Base-by-base conservation (phyloP, 2,888 invertebrate species). In the Azorinus chamasolen region DNA sequence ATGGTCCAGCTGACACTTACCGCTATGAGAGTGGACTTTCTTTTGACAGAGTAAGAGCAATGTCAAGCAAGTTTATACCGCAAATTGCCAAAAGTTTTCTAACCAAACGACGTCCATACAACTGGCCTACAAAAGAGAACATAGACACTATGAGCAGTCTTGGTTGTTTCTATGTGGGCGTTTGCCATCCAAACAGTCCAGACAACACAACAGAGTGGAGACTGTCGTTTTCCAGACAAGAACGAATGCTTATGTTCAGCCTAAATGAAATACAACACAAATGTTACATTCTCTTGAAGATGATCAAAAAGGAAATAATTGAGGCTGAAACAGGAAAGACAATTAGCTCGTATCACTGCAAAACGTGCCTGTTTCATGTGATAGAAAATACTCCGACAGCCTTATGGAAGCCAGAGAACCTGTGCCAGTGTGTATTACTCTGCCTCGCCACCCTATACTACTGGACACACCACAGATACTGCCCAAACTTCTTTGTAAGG, bases 281-380 rank as follows among this genome's bases (percentile, higher is more conserved):
- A 22, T 73, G 73, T 32, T 73, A 66, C 48, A 39, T 73, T 18
- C 45, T 73, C 27, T 32, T 73, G 16, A 73, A 73, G 50, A 48
- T 66, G 16, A 55, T 66, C 1, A 73, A 55, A 25, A 61, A 54
- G 10, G 39, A 43, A 27, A 16, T 59, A 1, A 41, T 73, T 24
- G 25, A 65, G 10, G 10, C 41, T 12, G 20, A 32, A 20, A 20
- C 25, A 32, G 46, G 32, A 25, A 20, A 64, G 10, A 25, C 54
- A 12, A 27, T 64, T 6, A 54, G 54, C 8, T 64, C 64, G 3
- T 64, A 64, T 22, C 64, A 64, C 43, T 55, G 54, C 25, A 64
- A 64, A 55, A 64, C 64, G 20, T 53, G 54, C 20, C 3, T 64
- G 10, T 46, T 55, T 20, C 20, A 64, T 32, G 6, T 32, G 16